These are phyloP conservation scores for Andrena camellia DNA, from an alignment of 2,888 invertebrate genomes.

Conservation along the genomic window DNA sequence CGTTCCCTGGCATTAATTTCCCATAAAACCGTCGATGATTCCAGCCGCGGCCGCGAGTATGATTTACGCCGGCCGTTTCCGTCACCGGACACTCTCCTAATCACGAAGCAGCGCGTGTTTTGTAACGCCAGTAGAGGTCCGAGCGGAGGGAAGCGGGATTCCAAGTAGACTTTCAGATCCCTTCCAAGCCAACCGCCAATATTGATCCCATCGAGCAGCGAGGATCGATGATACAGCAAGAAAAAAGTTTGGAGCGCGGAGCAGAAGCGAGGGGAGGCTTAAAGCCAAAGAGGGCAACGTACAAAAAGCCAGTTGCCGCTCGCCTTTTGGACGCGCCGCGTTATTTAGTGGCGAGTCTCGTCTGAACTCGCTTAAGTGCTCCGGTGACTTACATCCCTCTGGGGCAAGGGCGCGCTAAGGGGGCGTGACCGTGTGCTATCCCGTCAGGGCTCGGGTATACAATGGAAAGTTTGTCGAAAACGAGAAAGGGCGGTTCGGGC, in stretches of 20 bases:
- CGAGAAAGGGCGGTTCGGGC: conserved; percentile 29
- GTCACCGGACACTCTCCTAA: background rate
- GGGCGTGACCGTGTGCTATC: conserved; percentile 72
- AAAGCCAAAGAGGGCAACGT: conserved; percentile 35
- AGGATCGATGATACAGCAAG: conserved; percentile 4
- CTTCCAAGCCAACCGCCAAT: background rate
- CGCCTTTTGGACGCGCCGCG: conserved; percentile 72
- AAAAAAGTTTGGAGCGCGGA: conserved; percentile 7
- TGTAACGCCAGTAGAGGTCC: background rate
- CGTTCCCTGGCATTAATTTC: conserved; percentile 39
- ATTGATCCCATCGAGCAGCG: conserved; percentile 13
- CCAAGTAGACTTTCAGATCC: background rate
- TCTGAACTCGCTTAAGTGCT: conserved; percentile 78
- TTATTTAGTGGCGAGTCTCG: conserved; percentile 76
- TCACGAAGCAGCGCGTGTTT: background rate
- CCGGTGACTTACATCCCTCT: conserved; percentile 79
- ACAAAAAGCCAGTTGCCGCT: conserved; percentile 51
- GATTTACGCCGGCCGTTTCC: conserved; percentile 34
- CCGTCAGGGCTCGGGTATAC: conserved; percentile 57
- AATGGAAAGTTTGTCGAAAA: conserved; percentile 59
- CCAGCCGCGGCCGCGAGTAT: conserved; percentile 12
- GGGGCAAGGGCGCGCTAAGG: conserved; percentile 76
- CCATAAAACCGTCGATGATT: conserved; percentile 47
- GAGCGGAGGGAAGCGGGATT: background rate
- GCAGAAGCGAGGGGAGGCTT: conserved; percentile 8